Percentiles rank a stretch among this genome's conserved stretches.
phyloP scores from a whole-genome alignment of 1,140 invertebrate genomes.

The Euborellia annulipes region DNA sequence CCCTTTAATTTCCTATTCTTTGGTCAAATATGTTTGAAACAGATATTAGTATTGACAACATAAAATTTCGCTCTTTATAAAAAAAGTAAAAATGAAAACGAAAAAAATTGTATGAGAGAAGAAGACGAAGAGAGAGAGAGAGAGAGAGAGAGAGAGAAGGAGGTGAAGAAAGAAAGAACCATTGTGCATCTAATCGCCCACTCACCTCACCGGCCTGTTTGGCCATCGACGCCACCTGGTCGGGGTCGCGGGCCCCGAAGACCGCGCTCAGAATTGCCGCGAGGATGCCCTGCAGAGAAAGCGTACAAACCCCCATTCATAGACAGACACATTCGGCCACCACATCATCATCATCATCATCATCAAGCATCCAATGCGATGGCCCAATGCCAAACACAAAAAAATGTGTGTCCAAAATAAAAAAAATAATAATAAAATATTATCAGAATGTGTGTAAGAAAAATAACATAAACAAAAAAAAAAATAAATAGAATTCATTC shows the following conservation, averaged over 20 bases:
- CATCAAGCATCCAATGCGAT: neutral
- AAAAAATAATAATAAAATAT: too few species aligned
- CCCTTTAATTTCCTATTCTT: too few species aligned
- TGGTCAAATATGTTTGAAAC: too few species aligned
- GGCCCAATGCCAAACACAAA: too few species aligned
- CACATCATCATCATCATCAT: neutral
- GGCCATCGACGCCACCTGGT: slow-evolving; percentile 76
- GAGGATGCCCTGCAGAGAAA: slow-evolving; percentile 66
- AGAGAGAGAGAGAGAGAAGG: too few species aligned
- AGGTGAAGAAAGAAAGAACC: too few species aligned
- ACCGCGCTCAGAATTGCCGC: slow-evolving; percentile 72
- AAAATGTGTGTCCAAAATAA: too few species aligned
- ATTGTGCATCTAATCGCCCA: slow-evolving; percentile 16
- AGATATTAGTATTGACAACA: slow-evolving; percentile 4
- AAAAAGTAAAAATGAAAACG: neutral
- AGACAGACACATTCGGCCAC: neutral
- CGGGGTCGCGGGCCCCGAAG: slow-evolving; percentile 73
- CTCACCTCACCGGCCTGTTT: slow-evolving; percentile 86
- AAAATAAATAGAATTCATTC: too few species aligned
- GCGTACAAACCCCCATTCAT: slow-evolving; percentile 18
- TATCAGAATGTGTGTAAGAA: too few species aligned
- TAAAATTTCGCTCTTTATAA: neutral
- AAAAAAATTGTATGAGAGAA: neutral
- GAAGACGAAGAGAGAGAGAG: slow-evolving; percentile 3
- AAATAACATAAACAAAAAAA: too few species aligned